Percentiles rank a stretch among this genome's conserved stretches.
Conservation (phyloP, 2,113 vertebrate species). For the Psammodynastes pulverulentus region DNA sequence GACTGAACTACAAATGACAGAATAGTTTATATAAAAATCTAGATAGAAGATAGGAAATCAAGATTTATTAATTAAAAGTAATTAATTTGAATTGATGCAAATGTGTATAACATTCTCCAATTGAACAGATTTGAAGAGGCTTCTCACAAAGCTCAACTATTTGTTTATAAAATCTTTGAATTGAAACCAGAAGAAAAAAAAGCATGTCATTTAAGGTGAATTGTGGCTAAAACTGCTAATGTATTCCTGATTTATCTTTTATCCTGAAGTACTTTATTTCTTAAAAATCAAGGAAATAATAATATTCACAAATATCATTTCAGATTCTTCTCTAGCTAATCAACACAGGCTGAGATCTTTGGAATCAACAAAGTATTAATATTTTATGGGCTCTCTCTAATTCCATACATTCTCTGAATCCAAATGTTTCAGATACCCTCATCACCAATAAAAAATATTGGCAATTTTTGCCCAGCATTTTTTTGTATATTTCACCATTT, state of each 20-base stretch:
- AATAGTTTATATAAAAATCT: background rate
- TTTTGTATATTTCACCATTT: background rate
- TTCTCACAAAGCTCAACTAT: background rate
- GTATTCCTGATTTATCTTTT: background rate
- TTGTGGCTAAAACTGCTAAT: background rate
- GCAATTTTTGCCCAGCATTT: background rate
- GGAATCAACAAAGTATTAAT: background rate
- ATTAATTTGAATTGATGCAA: background rate
- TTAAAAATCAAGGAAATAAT: background rate
- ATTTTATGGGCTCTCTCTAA: background rate
- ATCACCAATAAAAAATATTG: background rate
- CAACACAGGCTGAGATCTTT: background rate
- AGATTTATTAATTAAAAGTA: background rate
- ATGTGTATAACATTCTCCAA: background rate
- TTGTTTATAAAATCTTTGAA: background rate
- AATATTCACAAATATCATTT: background rate
- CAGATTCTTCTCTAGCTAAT: background rate
- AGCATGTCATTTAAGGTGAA: background rate
- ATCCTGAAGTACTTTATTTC: background rate
- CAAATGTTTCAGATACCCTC: background rate
- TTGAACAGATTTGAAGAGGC: background rate
- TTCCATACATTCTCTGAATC: background rate
- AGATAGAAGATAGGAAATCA: background rate
- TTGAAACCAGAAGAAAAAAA: background rate
- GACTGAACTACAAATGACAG: background rate